phyloP scores from a whole-genome alignment of 2,888 invertebrate genomes.

The Drepana falcataria region DNA sequence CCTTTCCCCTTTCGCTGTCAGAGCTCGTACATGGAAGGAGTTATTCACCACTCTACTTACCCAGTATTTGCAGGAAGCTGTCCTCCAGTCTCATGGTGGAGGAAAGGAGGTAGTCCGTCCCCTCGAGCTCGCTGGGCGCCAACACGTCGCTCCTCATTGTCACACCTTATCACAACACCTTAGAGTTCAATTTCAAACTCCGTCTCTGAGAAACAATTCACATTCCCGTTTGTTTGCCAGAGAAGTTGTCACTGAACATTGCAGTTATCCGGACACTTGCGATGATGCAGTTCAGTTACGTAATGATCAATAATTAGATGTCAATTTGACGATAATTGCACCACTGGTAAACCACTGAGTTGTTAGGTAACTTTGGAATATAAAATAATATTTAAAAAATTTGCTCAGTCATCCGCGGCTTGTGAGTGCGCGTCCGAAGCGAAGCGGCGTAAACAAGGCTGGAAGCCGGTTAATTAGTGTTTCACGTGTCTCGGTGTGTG shows the following conservation, averaged over 20 bases:
- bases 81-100: slow-evolving; percentile 81
- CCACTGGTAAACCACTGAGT: slow-evolving; percentile 8
- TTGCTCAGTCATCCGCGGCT: slow-evolving; percentile 30
- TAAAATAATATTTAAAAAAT: neutral
- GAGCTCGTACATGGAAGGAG: neutral
- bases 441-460: slow-evolving; percentile 45
- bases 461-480: slow-evolving; percentile 42
- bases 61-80: slow-evolving; percentile 80
- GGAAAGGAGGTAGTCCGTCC: slow-evolving; percentile 80
- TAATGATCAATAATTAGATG: slow-evolving; percentile 12
- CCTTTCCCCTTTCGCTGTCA: neutral
- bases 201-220: slow-evolving; percentile 4
- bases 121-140: slow-evolving; percentile 78
- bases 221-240: slow-evolving; percentile 15
- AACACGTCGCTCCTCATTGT: slow-evolving; percentile 75
- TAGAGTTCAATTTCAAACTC: slow-evolving; percentile 33
- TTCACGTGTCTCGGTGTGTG: slow-evolving; percentile 38
- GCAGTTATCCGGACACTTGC: slow-evolving; percentile 22
- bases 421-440: slow-evolving; percentile 26
- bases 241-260: slow-evolving; percentile 21
- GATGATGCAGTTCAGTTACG: slow-evolving; percentile 12
- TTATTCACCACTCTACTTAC: slow-evolving; percentile 53
- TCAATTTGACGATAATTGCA: slow-evolving; percentile 4
- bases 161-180: slow-evolving; percentile 31
- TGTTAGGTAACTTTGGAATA: neutral